These are phyloP conservation scores for Neosalanx taihuensis DNA, from an alignment of 2,797 vertebrate genomes.

Conservation along the genomic window DNA sequence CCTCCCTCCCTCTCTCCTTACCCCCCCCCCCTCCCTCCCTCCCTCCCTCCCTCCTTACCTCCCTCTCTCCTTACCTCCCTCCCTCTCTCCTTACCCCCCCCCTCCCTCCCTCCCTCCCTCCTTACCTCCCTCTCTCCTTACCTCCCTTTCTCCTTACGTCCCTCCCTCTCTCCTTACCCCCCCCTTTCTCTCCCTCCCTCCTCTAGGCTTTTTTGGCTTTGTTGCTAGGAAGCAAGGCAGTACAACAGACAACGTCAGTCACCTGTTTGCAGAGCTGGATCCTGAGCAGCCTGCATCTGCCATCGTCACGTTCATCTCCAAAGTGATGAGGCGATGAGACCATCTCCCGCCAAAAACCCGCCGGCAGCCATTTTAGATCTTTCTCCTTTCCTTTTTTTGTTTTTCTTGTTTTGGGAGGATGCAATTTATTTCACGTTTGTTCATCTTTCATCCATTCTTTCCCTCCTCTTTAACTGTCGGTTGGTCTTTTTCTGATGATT, in stretches of 20 bases:
- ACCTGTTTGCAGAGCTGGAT: conserved; percentile 96
- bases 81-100: too few relatives aligned
- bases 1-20: too few relatives aligned
- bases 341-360: conserved; percentile 64
- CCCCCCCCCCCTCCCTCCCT: too few relatives aligned
- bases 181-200: conserved; percentile 15
- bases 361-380: conserved; percentile 43
- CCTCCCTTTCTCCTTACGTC: too few relatives aligned
- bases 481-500: conserved; percentile 53
- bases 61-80: too few relatives aligned
- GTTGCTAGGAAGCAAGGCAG: conserved; percentile 97
- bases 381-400: conserved; percentile 35
- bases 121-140: too few relatives aligned
- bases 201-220: conserved; percentile 90
- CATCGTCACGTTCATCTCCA: conserved; percentile 93
- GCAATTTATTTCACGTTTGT: conserved; percentile 4
- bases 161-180: neutral
- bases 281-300: conserved; percentile 88
- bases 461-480: conserved; percentile 53
- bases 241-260: conserved; percentile 97
- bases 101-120: too few relatives aligned
- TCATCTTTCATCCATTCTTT: conserved; percentile 20
- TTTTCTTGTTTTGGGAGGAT: neutral
- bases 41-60: too few relatives aligned
- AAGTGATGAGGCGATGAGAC: conserved; percentile 82